A percentile compares a stretch with the other conserved stretches of the same genome.
phyloP scores from a whole-genome alignment of 1,140 invertebrate species.

The Diploscapter pachys region DNA sequence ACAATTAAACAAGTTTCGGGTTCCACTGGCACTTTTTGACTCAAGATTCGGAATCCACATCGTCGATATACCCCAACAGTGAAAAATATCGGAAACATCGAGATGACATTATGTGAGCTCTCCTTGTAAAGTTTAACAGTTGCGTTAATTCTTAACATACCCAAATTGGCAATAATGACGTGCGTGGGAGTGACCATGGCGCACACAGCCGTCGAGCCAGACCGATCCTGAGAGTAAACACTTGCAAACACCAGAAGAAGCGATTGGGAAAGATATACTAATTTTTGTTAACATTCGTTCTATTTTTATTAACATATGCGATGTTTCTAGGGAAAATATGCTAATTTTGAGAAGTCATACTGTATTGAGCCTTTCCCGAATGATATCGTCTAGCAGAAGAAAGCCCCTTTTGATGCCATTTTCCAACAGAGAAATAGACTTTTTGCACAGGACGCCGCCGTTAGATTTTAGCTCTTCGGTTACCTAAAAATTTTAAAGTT shows the following conservation, averaged over 20 bases:
- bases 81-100: too few relatives aligned
- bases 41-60: too few relatives aligned
- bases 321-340: too few relatives aligned
- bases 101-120: too few relatives aligned
- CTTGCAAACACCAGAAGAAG: not conserved
- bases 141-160: conserved; percentile 29
- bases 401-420: conserved; percentile 79
- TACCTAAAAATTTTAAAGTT: conserved; percentile 31
- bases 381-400: conserved; percentile 75
- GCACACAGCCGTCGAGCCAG: conserved; percentile 93
- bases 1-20: too few relatives aligned
- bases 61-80: too few relatives aligned
- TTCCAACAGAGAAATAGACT: conserved; percentile 21
- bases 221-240: conserved; percentile 69
- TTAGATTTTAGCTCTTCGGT: conserved; percentile 38
- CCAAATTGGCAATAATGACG: conserved; percentile 64
- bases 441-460: conserved; percentile 35
- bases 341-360: conserved; percentile 64
- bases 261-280: conserved; percentile 9
- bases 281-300: too few relatives aligned
- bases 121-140: not conserved
- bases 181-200: conserved; percentile 80
- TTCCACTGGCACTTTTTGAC: too few relatives aligned
- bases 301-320: too few relatives aligned
- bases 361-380: conserved; percentile 77